Evolutionary conservation across 2,888 invertebrate species (phyloP).

Genomic region (Eupithecia insigniata): DNA sequence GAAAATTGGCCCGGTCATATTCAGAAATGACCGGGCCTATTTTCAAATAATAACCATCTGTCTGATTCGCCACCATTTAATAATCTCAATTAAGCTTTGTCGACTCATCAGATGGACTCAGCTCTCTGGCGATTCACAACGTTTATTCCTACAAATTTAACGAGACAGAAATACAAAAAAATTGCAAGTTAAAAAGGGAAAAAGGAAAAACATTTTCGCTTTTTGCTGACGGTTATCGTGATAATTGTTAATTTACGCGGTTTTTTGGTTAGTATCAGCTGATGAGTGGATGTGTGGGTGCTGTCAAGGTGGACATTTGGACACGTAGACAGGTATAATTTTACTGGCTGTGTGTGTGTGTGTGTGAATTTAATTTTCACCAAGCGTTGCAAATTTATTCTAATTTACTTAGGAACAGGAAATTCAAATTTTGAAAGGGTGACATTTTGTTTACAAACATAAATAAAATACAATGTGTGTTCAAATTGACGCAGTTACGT

Average conservation of each 20-base stretch:
- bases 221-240: constrained; percentile 10
- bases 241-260: constrained; percentile 11
- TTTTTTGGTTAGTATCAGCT: constrained; percentile 6
- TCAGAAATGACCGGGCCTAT: not conserved
- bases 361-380: not conserved
- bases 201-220: constrained; percentile 16
- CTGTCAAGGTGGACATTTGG: not conserved
- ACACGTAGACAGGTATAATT: constrained; percentile 1
- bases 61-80: constrained; percentile 17
- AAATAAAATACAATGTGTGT: not conserved
- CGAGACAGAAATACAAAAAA: not conserved
- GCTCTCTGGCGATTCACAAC: constrained; percentile 15
- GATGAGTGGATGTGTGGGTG: constrained; percentile 11
- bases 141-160: constrained; percentile 4
- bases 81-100: constrained; percentile 26
- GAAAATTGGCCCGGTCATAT: too few species aligned
- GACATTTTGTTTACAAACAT: not conserved
- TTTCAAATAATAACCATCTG: not conserved
- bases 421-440: not conserved
- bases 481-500: not conserved
- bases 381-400: constrained; percentile 2
- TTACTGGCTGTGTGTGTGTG: not conserved
- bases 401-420: not conserved
- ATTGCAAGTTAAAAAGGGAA: constrained; percentile 4
- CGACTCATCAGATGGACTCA: constrained; percentile 17